Evolutionary conservation across 1,140 invertebrate species (phyloP), one percentile per base, ranked within the genome.

Genomic region (Neodiprion virginianus): DNA sequence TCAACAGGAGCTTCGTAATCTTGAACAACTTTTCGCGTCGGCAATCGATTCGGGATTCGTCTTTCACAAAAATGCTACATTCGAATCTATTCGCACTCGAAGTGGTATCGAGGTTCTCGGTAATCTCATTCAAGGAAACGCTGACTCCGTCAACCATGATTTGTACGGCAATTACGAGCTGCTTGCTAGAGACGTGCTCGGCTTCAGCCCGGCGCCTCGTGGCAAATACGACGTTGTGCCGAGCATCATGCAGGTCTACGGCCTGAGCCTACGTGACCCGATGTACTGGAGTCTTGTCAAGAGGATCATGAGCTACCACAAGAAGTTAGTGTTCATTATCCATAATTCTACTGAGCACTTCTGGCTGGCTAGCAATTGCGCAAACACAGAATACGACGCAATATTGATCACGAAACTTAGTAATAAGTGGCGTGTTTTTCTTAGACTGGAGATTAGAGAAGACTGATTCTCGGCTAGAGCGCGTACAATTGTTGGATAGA

Each of bases 61-160:
- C 17, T 21, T 21, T 21, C 17, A 21, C 17, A 21, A 21, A 21
- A 21, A 21, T 21, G 17, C 17, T 21, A 21, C 17, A 21, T 21
- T 21, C 17, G 17, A 21, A 21, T 21, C 17, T 21, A 21, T 21
- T 21, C 17, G 17, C 17, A 21, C 17, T 21, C 17, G 17, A 21
- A 21, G 17, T 21, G 17, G 17, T 21, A 40, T 94, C 74, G 88
- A 93, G 76, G 85, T 90, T 69, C 86, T 95, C n/a, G 93, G 91
- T 40, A 91, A 92, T 78, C 77, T 94, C 2, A 90, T 95, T 69
- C 90, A 95, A 87, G 88, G 90, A 28, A 92, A 93, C 75, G 88
- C 88, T 1, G 92, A 94, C 73, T 92, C 91, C n/a, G 89, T 89
- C 66, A 93, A 95, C 84, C 80, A 79, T 7, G 84, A 87, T 65